Evolutionary conservation across 2,888 invertebrate genomes (phyloP), one percentile per base, ranked within the genome.

Genomic region (Cephus pygmeus): DNA sequence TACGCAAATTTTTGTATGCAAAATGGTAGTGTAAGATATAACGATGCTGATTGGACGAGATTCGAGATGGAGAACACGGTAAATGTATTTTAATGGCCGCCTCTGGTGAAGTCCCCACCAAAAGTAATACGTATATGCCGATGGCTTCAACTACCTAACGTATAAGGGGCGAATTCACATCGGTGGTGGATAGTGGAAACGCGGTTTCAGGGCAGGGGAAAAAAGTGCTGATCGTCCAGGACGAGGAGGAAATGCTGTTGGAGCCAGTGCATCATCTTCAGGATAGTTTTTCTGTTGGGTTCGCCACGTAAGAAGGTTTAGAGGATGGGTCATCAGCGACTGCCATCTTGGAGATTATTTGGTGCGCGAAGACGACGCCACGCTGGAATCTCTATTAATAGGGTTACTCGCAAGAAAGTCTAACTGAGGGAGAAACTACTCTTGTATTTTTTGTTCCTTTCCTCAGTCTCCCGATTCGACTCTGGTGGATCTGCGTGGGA

Each of bases 201-300:
- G 23, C 56, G 56, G 9, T 56, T 56, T 56, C 23, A 23, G 23
- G 56, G 1, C 2, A 40, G 6, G 23, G 15, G 15, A 23, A 23
- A 69, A 77, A 77, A 40, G 69, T 69, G 75, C 77, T 75, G 75
- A 77, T 77, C 77, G 69, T 40, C 69, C 31, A 11, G 35, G 74
- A 36, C 69, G 71, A 31, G 71, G 12, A 34, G 71, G 71, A 34
- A 71, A 23, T 23, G 71, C 71, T 34, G 71, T 34, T 23, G 69
- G 34, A 73, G 69, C 35, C 73, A 56, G 34, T 75, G 35, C 30
- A 75, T 75, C 75, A 69, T 77, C 69, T 77, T 75, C 75, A 75
- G 69, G 33, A 40, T 34, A 69, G 30, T 77, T 71, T 69, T 69
- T 75, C 69, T 75, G 30, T 34, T 30, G 75, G 71, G 6, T 15